These are phyloP conservation scores for Drosophila subsilvestris DNA, from an alignment of 2,888 invertebrate genomes.

Conservation along the genomic window DNA sequence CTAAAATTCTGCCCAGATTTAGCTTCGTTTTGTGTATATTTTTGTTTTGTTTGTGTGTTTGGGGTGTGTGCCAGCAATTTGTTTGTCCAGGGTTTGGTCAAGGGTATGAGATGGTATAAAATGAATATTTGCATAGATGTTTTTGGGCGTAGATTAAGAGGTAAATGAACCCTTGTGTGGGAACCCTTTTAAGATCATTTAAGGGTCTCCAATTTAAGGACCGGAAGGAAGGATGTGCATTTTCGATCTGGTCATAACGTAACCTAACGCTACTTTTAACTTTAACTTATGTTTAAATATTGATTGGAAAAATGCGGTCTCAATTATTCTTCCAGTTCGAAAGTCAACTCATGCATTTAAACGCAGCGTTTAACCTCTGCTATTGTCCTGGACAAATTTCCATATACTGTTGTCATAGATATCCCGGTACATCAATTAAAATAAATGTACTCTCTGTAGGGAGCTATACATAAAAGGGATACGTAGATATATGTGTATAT, in stretches of 20 bases:
- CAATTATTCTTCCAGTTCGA: too few relatives aligned
- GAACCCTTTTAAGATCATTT: not conserved
- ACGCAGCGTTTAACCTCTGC: not conserved
- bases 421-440: not conserved
- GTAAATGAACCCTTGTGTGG: too few relatives aligned
- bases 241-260: too few relatives aligned
- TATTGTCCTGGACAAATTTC: not conserved
- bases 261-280: too few relatives aligned
- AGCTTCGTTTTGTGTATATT: not conserved
- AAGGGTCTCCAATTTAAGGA: not conserved
- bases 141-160: not conserved
- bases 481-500: too few relatives aligned
- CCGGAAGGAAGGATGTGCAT: too few relatives aligned
- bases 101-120: too few relatives aligned
- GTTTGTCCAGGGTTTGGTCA: not conserved
- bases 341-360: not conserved
- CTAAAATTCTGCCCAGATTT: conserved; percentile 20
- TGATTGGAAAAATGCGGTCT: too few relatives aligned
- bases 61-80: not conserved
- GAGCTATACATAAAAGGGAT: not conserved
- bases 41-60: not conserved
- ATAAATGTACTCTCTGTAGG: not conserved
- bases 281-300: too few relatives aligned
- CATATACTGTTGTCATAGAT: not conserved
- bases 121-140: not conserved